Percentiles rank a stretch among this genome's conserved stretches.
Conservation (phyloP, 2,113 vertebrate genomes). For the Gorilla gorilla region DNA sequence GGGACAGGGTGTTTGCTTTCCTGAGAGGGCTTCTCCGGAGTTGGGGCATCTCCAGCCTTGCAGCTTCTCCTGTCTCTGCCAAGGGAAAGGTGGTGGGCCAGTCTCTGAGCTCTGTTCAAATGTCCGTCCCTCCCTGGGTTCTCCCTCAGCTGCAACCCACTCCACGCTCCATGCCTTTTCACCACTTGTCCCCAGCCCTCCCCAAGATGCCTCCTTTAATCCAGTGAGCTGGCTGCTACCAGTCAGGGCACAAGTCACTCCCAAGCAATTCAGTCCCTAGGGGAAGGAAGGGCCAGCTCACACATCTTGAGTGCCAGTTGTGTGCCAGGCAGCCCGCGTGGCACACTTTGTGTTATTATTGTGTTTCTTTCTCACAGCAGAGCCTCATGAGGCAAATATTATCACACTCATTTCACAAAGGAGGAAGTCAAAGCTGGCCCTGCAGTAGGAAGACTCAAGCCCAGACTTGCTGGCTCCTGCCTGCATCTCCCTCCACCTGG, state of each 20-base stretch:
- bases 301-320: neutral
- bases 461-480: neutral
- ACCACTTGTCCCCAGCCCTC: neutral
- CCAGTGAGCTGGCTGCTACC: neutral
- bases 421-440: neutral
- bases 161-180: neutral
- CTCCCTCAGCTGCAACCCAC: neutral
- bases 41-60: neutral
- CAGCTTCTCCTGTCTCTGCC: neutral
- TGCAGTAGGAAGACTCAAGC: neutral
- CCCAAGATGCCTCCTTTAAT: neutral
- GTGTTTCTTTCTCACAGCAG: neutral
- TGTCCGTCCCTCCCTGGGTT: neutral
- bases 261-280: neutral
- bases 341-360: neutral
- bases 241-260: neutral
- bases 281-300: neutral
- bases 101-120: neutral
- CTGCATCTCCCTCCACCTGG: neutral
- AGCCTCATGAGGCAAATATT: neutral
- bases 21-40: neutral
- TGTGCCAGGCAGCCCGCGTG: neutral
- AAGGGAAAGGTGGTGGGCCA: neutral
- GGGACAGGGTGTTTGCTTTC: neutral
- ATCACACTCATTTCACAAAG: neutral